Conservation (phyloP, 2,113 vertebrate genomes). For the Tetraodon nigroviridis region DNA sequence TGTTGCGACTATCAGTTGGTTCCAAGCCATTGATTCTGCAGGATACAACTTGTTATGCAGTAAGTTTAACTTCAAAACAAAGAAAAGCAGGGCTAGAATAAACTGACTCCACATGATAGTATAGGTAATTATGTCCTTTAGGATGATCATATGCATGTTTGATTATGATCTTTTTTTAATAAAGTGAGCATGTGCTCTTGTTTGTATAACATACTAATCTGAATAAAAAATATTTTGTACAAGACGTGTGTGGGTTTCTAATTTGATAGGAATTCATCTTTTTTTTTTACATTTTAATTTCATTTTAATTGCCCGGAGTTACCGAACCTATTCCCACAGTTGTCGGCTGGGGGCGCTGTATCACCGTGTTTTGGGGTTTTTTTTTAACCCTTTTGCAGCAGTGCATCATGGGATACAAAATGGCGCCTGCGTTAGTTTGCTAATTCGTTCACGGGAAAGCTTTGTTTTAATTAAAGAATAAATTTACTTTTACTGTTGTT, state of each 20-base stretch:
- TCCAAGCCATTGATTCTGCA: too few species aligned
- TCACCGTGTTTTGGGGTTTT: background rate
- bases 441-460: conserved; percentile 12
- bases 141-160: conserved; percentile 11
- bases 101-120: conserved; percentile 48
- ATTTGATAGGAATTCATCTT: too few species aligned
- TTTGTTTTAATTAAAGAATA: conserved; percentile 1
- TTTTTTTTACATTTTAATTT: too few species aligned
- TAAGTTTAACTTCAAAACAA: conserved; percentile 6
- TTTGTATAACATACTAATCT: conserved; percentile 67
- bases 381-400: conserved; percentile 18
- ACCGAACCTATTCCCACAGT: background rate
- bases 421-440: conserved; percentile 33
- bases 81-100: conserved; percentile 24
- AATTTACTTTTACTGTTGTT: background rate
- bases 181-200: conserved; percentile 37
- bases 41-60: background rate
- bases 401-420: conserved; percentile 69
- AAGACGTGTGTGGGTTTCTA: conserved; percentile 9
- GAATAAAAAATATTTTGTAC: conserved; percentile 73
- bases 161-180: conserved; percentile 49
- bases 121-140: conserved; percentile 19
- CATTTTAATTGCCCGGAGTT: background rate
- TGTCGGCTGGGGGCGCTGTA: conserved; percentile 14
- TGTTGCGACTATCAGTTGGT: too few species aligned